Evolutionary conservation across 2,888 invertebrate species (phyloP).

Genomic region (Neuroscelio doddi): DNA sequence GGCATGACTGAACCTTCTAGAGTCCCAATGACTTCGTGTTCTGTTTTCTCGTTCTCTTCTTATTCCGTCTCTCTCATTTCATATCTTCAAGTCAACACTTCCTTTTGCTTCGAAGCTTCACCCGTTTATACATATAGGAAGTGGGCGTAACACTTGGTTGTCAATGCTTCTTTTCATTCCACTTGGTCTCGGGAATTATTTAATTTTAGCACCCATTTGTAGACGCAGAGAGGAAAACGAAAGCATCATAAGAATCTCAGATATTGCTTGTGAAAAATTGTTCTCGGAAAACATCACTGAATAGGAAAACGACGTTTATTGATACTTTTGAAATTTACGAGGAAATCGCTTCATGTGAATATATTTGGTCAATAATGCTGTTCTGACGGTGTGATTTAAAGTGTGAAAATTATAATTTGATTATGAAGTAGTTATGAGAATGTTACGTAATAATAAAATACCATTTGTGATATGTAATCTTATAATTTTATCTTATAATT

Average conservation of each 20-base stretch:
- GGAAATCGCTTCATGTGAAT: too few species aligned
- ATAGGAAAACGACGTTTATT: neutral
- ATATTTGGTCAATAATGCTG: too few species aligned
- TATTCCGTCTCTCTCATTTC: conserved; percentile 18
- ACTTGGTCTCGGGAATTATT: conserved; percentile 48
- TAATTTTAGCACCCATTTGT: conserved; percentile 45
- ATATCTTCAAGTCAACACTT: conserved; percentile 25
- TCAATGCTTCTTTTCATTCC: conserved; percentile 51
- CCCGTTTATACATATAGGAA: conserved; percentile 31
- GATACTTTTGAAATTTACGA: neutral
- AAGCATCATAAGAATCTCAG: neutral
- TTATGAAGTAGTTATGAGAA: too few species aligned
- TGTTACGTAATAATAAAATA: too few species aligned
- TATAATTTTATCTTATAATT: too few species aligned
- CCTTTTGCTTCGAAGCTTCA: conserved; percentile 22
- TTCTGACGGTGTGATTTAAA: too few species aligned
- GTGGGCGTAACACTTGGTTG: conserved; percentile 49
- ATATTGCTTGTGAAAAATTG: neutral
- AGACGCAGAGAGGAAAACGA: conserved; percentile 2
- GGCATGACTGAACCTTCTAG: conserved; percentile 47
- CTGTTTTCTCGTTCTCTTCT: conserved; percentile 16
- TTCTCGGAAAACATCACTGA: too few species aligned
- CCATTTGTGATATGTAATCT: too few species aligned
- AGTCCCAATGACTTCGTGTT: conserved; percentile 33
- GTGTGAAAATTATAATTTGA: too few species aligned